These are phyloP conservation scores for Oreotrochilus melanogaster DNA, from an alignment of 2,113 vertebrate genomes.

Conservation along the genomic window DNA sequence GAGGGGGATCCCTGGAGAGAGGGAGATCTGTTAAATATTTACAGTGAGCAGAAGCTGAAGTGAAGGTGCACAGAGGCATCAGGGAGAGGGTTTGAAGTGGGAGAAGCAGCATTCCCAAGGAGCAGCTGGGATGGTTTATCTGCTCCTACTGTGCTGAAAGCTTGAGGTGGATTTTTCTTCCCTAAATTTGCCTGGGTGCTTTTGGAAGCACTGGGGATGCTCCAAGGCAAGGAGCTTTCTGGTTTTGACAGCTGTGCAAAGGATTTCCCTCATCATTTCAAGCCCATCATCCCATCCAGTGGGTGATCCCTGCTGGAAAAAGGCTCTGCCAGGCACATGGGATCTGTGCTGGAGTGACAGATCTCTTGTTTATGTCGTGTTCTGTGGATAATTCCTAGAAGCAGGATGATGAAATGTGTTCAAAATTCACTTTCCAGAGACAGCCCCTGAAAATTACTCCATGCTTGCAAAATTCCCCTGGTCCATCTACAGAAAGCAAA, in stretches of 20 bases:
- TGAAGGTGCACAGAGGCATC: neutral
- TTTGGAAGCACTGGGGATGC: neutral
- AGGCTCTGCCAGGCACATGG: rapidly evolving
- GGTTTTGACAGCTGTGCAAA: neutral
- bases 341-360: neutral
- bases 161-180: neutral
- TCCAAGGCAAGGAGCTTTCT: neutral
- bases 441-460: neutral
- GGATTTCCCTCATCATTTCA: neutral
- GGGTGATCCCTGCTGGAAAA: neutral
- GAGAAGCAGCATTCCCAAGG: neutral
- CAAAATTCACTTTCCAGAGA: neutral
- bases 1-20: neutral
- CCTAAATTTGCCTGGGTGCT: neutral
- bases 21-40: slow-evolving; percentile 33
- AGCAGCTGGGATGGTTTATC: neutral
- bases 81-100: neutral
- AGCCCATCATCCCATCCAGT: neutral
- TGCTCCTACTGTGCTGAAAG: neutral
- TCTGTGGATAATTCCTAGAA: rapidly evolving
- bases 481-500: neutral
- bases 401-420: neutral
- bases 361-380: rapidly evolving
- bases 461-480: neutral
- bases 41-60: neutral